phyloP scores from a whole-genome alignment of 2,113 vertebrate species.

The Theristicus caerulescens region DNA sequence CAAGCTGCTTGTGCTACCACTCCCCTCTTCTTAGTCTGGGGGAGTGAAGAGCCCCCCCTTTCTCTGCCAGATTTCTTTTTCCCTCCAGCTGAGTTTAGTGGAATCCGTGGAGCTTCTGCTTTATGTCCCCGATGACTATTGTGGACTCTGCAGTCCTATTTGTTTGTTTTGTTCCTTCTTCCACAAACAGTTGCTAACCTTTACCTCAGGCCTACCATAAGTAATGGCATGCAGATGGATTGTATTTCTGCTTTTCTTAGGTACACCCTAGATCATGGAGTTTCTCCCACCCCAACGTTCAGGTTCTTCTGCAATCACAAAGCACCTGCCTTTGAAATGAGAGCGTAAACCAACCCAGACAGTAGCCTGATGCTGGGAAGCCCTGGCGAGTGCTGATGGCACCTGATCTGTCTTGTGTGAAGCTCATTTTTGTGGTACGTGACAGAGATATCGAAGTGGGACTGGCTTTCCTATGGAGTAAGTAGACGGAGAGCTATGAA shows the following conservation, averaged over 20 bases:
- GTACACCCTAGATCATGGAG: neutral
- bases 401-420: neutral
- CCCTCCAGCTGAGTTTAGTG: neutral
- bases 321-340: neutral
- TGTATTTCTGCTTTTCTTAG: neutral
- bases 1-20: neutral
- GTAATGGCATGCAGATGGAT: neutral
- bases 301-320: neutral
- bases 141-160: neutral
- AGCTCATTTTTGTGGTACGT: neutral
- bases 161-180: neutral
- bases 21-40: neutral
- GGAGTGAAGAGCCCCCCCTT: neutral
- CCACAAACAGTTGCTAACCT: neutral
- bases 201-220: neutral
- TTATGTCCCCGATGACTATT: neutral
- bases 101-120: neutral
- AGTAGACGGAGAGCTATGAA: neutral
- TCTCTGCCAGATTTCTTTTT: neutral
- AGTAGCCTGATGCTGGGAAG: neutral
- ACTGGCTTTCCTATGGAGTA: neutral
- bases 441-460: neutral
- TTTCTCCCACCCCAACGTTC: neutral
- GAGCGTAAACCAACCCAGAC: neutral
- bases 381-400: neutral